A percentile compares a stretch with the other conserved stretches of the same genome.
Conservation (phyloP, 2,797 vertebrate genomes). For the Pogonophryne albipinna region DNA sequence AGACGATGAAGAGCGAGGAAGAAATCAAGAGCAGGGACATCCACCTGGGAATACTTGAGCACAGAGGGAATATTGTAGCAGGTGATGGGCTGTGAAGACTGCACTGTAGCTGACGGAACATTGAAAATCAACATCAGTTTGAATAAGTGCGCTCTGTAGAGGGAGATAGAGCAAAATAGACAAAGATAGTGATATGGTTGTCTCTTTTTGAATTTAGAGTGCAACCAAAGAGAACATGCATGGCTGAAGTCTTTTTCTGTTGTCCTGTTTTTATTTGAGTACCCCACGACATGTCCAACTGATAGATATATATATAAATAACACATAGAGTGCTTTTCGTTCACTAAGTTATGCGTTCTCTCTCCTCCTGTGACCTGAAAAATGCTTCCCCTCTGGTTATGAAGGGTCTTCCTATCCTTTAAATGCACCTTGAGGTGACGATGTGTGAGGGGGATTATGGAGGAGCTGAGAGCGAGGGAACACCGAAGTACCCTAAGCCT, state of each 20-base stretch:
- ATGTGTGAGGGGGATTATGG: not conserved
- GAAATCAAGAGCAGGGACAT: slow-evolving; percentile 52
- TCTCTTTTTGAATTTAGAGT: slow-evolving; percentile 19
- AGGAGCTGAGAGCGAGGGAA: not conserved
- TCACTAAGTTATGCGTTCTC: not conserved
- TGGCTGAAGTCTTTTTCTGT: not conserved
- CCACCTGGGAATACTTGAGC: slow-evolving; percentile 58
- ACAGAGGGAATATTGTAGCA: slow-evolving; percentile 57
- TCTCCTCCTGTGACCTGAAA: not conserved
- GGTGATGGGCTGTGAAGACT: slow-evolving; percentile 62
- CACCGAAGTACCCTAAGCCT: not conserved
- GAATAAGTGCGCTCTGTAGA: slow-evolving; percentile 24
- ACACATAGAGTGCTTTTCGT: too few species aligned
- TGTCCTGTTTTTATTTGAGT: not conserved
- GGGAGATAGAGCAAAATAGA: slow-evolving; percentile 11
- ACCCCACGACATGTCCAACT: not conserved
- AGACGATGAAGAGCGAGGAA: slow-evolving; percentile 27
- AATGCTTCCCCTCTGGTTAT: not conserved
- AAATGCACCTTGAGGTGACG: not conserved
- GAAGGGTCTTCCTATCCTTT: not conserved
- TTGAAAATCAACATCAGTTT: slow-evolving; percentile 45
- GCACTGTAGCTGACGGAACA: slow-evolving; percentile 53
- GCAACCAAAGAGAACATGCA: slow-evolving; percentile 1
- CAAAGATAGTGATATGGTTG: slow-evolving; percentile 33
- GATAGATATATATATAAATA: too few species aligned